Evolutionary conservation across 2,888 invertebrate species (phyloP).

Genomic region (Phoronis australis): DNA sequence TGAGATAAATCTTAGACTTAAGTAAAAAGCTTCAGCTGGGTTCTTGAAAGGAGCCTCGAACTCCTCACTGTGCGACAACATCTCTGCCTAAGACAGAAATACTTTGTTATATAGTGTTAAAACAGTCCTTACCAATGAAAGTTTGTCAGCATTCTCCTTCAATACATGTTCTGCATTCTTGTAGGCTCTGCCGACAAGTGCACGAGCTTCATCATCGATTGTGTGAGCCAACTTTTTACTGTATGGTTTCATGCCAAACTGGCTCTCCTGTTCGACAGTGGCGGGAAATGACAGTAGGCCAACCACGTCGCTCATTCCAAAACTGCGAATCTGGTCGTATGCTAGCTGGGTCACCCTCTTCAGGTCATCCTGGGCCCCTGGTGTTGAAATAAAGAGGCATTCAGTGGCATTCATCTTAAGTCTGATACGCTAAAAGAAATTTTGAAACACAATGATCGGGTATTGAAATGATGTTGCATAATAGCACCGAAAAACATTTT

Average conservation of each 20-base stretch:
- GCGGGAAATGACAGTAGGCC: conserved; percentile 84
- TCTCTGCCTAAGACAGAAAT: too few relatives aligned
- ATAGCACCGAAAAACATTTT: conserved; percentile 3
- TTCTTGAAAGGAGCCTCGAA: too few relatives aligned
- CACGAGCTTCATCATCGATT: conserved; percentile 74
- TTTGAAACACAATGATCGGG: too few relatives aligned
- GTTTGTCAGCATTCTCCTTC: conserved; percentile 70
- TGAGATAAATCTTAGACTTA: too few relatives aligned
- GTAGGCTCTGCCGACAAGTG: conserved; percentile 74
- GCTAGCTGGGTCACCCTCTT: conserved; percentile 91
- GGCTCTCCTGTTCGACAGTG: conserved; percentile 49
- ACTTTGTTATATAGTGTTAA: too few relatives aligned
- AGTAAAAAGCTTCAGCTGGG: too few relatives aligned
- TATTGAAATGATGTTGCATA: too few relatives aligned
- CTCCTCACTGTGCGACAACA: too few relatives aligned
- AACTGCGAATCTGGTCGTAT: conserved; percentile 80
- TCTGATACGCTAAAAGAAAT: too few relatives aligned
- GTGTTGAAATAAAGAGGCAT: conserved; percentile 9
- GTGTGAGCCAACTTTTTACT: conserved; percentile 74
- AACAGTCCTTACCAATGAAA: conserved; percentile 56
- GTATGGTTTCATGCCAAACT: conserved; percentile 68
- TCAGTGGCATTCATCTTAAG: too few relatives aligned
- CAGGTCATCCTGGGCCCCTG: conserved; percentile 86
- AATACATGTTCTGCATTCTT: conserved; percentile 74
- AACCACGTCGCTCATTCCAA: conserved; percentile 81